Evolutionary conservation across 35 echinoderm and acorn worm genomes (phyloP), one percentile per base, ranked within the genome.

Genomic region (Lytechinus variegatus): DNA sequence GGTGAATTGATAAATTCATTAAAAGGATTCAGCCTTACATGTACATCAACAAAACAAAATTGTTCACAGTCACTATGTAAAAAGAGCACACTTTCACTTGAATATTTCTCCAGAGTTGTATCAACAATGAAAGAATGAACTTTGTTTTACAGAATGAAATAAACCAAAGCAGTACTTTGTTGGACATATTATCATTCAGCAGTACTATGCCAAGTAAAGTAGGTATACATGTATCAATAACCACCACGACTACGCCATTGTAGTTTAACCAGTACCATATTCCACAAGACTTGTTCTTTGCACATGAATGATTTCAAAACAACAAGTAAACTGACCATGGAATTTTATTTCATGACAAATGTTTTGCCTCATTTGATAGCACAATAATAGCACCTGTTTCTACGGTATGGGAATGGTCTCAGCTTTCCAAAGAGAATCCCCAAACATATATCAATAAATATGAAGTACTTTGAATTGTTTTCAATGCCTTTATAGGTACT

Each of bases 141-240:
- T 24, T 79, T 24, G n/a, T 79, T 79, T 79, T 8, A n/a, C 19
- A 79, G 19, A 79, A 79, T 24, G 19, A 16, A 79, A 79, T 24
- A 79, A 79, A 19, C 66, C n/a, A 79, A 3, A 79, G 66, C 66
- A 79, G 66, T 79, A 79, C 66, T 79, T 79, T 79, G 66, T 79
- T 79, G 66, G 66, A 79, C 66, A 79, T 79, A 79, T 79, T 79
- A 24, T 79, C n/a, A 79, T 79, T 79, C 66, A 24, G 66, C 66
- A 79, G 21, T 79, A 79, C 19, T 1, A 24, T 79, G 66, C 19
- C 66, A 79, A 79, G 4, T 79, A 4, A 19, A 79, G 3, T 0
- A 24, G 21, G 66, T 5, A 79, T 79, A n/a, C n/a, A n/a, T n/a
- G n/a, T n/a, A 24, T n/a, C 16, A 24, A 79, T 24, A 19, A 79